A percentile compares a stretch with the other conserved stretches of the same genome.
phyloP scores from a whole-genome alignment of 2,797 vertebrate species.

The Spinus pinus region DNA sequence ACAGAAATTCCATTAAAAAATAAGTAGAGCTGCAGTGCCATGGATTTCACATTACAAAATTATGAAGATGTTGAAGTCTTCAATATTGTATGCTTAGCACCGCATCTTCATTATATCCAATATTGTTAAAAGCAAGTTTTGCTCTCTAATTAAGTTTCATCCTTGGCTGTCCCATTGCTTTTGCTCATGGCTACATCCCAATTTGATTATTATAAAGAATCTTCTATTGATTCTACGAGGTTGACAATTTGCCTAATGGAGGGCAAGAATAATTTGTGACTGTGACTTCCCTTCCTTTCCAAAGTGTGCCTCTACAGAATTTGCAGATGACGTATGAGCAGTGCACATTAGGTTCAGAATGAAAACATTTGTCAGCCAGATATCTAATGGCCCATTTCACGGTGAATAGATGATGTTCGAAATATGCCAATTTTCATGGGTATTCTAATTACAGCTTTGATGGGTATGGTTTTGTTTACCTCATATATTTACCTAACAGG shows the following conservation, averaged over 20 bases:
- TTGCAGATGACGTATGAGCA: conserved; percentile 28
- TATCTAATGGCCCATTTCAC: conserved; percentile 23
- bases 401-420: not conserved
- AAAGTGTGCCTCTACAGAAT: conserved; percentile 20
- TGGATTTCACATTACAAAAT: conserved; percentile 16
- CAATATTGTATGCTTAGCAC: not conserved
- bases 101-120: not conserved
- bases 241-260: conserved; percentile 60
- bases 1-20: not conserved
- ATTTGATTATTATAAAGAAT: conserved; percentile 34
- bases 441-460: conserved; percentile 47
- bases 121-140: conserved; percentile 26
- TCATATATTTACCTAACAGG: not conserved
- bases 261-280: conserved; percentile 30
- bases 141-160: conserved; percentile 34
- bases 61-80: not conserved
- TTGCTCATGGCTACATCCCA: conserved; percentile 5
- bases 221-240: conserved; percentile 47
- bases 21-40: not conserved
- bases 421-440: conserved; percentile 17
- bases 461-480: not conserved
- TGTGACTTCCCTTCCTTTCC: conserved; percentile 29
- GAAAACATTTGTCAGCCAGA: conserved; percentile 28
- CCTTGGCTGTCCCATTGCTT: not conserved
- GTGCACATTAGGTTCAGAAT: conserved; percentile 9